phyloP scores from a whole-genome alignment of 2,888 invertebrate species.

The Rhyacophila evoluta region DNA sequence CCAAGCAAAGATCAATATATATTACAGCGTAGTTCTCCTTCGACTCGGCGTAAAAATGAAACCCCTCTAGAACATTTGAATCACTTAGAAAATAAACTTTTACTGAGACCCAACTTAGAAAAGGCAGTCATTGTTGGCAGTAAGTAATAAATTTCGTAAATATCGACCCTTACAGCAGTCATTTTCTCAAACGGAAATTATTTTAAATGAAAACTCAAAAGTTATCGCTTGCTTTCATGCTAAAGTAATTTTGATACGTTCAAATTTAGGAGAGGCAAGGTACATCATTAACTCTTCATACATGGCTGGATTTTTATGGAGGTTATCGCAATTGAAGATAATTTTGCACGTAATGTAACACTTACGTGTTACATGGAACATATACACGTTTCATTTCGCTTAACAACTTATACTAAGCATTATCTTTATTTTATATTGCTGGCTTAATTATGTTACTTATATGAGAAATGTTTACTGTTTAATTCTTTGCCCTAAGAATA shows the following conservation, averaged over 20 bases:
- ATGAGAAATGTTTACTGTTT: too few species aligned
- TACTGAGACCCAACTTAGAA: constrained; percentile 20
- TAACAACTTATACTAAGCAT: too few species aligned
- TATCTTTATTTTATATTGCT: too few species aligned
- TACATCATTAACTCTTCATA: constrained; percentile 17
- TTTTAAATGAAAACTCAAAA: constrained; percentile 27
- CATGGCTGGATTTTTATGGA: constrained; percentile 24
- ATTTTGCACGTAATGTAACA: background rate
- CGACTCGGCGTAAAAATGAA: constrained; percentile 3
- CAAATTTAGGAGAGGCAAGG: constrained; percentile 28
- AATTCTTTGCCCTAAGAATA: too few species aligned
- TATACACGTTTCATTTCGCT: too few species aligned
- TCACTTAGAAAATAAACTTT: constrained; percentile 22
- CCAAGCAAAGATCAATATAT: background rate
- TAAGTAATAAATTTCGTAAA: constrained; percentile 25
- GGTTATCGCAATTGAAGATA: constrained; percentile 19
- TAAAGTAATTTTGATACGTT: constrained; percentile 28
- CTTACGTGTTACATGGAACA: too few species aligned
- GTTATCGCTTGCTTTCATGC: constrained; percentile 21
- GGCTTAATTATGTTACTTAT: too few species aligned
- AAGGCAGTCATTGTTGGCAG: constrained; percentile 25
- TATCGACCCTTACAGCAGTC: constrained; percentile 26
- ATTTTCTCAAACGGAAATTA: constrained; percentile 27
- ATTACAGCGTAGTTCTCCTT: constrained; percentile 8
- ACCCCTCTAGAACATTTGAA: constrained; percentile 15